phyloP scores from a whole-genome alignment of 2,113 vertebrate species.

The Elgaria multicarinata region DNA sequence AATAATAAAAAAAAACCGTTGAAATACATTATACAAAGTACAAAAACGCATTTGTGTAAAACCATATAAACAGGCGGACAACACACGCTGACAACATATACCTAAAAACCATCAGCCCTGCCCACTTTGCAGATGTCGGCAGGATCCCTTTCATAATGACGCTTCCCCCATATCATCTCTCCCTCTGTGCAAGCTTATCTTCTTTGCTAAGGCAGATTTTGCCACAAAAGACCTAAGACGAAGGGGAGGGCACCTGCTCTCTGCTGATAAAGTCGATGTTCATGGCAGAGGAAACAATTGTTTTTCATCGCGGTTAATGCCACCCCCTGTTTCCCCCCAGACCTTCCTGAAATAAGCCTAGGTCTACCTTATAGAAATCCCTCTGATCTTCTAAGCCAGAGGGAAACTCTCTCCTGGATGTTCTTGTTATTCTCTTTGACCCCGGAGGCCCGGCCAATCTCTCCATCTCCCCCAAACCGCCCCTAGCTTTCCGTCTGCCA shows the following conservation, averaged over 20 bases:
- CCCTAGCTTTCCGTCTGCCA: constrained; percentile 29
- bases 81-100: no score
- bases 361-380: not conserved
- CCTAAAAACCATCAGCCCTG: no score
- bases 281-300: constrained; percentile 7
- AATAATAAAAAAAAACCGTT: no score
- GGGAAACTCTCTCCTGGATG: not conserved
- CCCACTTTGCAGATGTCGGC: not conserved
- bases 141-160: not conserved
- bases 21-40: no score
- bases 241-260: not conserved
- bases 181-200: not conserved
- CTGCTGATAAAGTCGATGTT: constrained; percentile 15
- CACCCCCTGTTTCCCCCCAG: not conserved
- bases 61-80: no score
- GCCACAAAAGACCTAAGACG: not conserved
- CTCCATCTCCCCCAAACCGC: not conserved
- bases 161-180: not conserved
- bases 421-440: not conserved
- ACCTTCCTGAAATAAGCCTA: not conserved
- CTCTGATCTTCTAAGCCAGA: not conserved
- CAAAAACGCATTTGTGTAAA: no score
- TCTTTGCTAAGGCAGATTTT: not conserved
- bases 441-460: not conserved
- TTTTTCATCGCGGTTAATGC: not conserved